Base-by-base conservation (phyloP, 2,113 vertebrate genomes). In the Catharus fuscescens region DNA sequence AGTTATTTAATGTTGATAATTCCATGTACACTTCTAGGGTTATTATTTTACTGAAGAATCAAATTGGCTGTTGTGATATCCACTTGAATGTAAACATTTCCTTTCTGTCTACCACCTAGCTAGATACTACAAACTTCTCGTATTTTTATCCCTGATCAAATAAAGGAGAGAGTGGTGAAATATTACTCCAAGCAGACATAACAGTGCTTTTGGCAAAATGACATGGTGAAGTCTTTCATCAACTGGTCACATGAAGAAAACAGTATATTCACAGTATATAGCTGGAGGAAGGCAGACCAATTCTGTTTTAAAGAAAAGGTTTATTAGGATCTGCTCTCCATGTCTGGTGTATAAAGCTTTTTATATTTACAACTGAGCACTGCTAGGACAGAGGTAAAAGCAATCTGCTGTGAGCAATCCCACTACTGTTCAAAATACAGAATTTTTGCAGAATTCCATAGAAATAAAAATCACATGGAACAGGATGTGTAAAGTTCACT, bases 161-260 rank as follows among this genome's bases (percentile, higher is more conserved):
- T 96, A 96, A 97, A 96, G 82, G 80, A 95, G 86, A 94, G 95
- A 92, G 72, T 82, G 92, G 36, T 84, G 85, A 96, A 94, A 84
- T 87, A 88, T 92, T 96, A 82, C 36, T 96, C 62, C 40, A 91
- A 69, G 62, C 56, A 95, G 91, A 88, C 82, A 86, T 91, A 93
- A 93, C 54, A 78, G 76, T 54, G n/a, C 20, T 82, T 71, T 84
- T 91, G 67, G 62, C 44, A 88, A 88, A 92, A 76, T 91, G 15
- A 47, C 42, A 15, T 40, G 18, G 47, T 38, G 5, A 38, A 71
- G 14, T 54, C 57, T 82, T 91, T 94, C 8, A 62, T 85, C 42
- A 48, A 2, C 42, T 66, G 70, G 12, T 32, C 10, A 12, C 44
- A 47, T 60, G 48, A 91, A 91, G 59, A 76, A 67, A 80, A 18